Evolutionary conservation across 2,113 vertebrate genomes (phyloP).

Genomic region (Halcyon senegalensis): DNA sequence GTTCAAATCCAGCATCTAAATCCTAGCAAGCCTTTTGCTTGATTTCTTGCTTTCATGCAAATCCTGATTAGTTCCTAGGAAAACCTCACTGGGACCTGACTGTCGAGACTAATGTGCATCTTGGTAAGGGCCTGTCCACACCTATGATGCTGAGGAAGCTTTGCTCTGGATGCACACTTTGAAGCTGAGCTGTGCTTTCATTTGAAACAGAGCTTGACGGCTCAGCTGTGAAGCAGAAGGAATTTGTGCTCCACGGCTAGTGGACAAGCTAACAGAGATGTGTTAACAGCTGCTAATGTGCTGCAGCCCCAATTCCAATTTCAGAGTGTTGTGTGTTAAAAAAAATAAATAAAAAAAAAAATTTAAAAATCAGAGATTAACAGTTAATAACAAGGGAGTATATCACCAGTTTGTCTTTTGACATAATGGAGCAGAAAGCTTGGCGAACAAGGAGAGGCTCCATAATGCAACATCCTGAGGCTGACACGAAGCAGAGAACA

Average conservation of each 20-base stretch:
- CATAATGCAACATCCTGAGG: neutral
- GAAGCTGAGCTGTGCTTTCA: conserved; percentile 36
- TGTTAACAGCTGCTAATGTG: conserved; percentile 63
- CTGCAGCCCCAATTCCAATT: neutral
- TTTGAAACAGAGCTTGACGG: neutral
- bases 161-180: conserved; percentile 16
- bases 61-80: neutral
- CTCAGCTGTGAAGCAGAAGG: neutral
- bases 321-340: neutral
- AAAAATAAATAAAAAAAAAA: neutral
- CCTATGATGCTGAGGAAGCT: neutral
- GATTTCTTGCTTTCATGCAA: conserved; percentile 15
- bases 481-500: neutral
- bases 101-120: neutral
- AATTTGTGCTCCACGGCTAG: neutral
- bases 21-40: neutral
- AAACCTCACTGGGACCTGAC: neutral
- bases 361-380: neutral
- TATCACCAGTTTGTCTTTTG: neutral
- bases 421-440: neutral
- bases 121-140: conserved; percentile 32
- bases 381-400: conserved; percentile 34
- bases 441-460: neutral
- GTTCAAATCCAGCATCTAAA: neutral
- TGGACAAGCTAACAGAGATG: conserved; percentile 30